Conservation (phyloP, 2,888 invertebrate species). For the Aporophyla lueneburgensis region DNA sequence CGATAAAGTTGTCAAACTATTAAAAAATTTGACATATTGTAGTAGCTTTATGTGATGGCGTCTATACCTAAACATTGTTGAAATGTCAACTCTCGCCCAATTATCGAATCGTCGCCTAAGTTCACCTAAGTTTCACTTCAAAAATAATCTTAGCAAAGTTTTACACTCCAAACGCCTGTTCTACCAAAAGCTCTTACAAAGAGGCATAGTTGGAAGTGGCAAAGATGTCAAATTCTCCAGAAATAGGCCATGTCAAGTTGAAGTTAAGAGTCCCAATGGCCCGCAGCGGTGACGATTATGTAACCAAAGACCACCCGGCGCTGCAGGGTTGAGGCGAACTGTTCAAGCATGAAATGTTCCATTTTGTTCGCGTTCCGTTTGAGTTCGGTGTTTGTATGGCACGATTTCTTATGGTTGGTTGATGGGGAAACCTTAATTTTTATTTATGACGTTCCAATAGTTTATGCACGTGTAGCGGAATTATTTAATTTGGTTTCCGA, state of each 20-base stretch:
- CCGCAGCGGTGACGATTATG: conserved; percentile 84
- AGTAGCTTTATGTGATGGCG: too few species aligned
- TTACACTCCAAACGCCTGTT: conserved; percentile 20
- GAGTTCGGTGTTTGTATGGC: conserved; percentile 41
- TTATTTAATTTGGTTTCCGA: not conserved
- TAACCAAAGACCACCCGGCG: conserved; percentile 81
- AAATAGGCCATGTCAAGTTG: conserved; percentile 88
- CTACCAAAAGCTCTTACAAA: conserved; percentile 63
- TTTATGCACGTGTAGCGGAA: not conserved
- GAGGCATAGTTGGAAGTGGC: conserved; percentile 76
- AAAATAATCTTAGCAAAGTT: conserved; percentile 42
- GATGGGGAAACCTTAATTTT: conserved; percentile 3
- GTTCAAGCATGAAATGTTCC: conserved; percentile 40
- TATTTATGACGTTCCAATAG: conserved; percentile 10
- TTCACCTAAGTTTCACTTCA: too few species aligned
- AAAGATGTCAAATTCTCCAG: conserved; percentile 84
- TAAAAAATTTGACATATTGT: too few species aligned
- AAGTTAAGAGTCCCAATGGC: conserved; percentile 86
- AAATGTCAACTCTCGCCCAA: too few species aligned
- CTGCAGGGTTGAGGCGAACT: conserved; percentile 74
- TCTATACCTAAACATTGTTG: too few species aligned
- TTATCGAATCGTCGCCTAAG: too few species aligned
- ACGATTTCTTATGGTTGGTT: conserved; percentile 43
- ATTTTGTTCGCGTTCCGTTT: conserved; percentile 47
- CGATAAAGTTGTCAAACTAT: too few species aligned